phyloP scores from a whole-genome alignment of 2,888 invertebrate species.

The Antheraea assamensis region DNA sequence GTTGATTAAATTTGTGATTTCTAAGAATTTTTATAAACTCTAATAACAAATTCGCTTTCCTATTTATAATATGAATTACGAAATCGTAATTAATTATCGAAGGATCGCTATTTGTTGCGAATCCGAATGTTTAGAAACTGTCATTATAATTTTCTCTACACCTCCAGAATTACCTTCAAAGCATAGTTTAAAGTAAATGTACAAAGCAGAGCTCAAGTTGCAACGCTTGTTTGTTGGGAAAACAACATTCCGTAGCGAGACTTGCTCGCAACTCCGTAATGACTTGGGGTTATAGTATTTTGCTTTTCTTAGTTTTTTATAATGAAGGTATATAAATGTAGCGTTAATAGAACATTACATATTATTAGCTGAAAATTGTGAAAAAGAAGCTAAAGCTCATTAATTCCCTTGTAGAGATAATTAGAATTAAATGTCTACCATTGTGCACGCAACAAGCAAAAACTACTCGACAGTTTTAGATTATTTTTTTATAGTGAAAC shows the following conservation, averaged over 20 bases:
- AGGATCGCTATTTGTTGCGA: background rate
- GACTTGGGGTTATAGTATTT: background rate
- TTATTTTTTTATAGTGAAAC: no score
- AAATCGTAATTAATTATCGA: no score
- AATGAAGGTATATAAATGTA: background rate
- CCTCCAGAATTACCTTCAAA: background rate
- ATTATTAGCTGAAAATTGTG: background rate
- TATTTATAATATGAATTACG: no score
- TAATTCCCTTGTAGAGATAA: background rate
- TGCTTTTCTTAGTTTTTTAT: background rate
- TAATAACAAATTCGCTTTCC: no score
- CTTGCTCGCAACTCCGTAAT: background rate
- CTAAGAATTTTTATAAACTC: no score
- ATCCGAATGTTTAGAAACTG: background rate
- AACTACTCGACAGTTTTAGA: no score
- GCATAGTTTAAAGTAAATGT: conserved; percentile 4
- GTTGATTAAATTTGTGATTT: no score
- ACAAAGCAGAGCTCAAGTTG: conserved; percentile 12
- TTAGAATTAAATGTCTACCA: no score
- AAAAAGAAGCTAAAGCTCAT: background rate
- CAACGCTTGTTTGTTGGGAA: conserved; percentile 4
- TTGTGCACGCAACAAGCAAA: no score
- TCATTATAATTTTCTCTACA: background rate
- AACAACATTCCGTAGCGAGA: conserved; percentile 14
- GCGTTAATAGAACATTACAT: background rate